Evolutionary conservation across 1,140 invertebrate genomes (phyloP).

Genomic region (Drosophila prosaltans): DNA sequence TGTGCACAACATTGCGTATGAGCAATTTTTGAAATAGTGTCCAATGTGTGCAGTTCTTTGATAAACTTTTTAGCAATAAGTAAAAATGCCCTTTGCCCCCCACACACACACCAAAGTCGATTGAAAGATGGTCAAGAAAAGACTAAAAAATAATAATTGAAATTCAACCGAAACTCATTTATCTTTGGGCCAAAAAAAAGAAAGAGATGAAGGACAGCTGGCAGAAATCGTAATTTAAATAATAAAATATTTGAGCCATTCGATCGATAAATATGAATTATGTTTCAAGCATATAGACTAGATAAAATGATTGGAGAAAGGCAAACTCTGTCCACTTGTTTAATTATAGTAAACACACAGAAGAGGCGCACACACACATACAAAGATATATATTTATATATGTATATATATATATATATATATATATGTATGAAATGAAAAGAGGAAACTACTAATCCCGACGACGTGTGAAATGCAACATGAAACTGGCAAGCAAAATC

Average conservation of each 20-base stretch:
- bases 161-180: constrained; percentile 45
- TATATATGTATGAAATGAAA: constrained; percentile 2
- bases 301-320: background rate
- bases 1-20: constrained; percentile 39
- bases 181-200: constrained; percentile 22
- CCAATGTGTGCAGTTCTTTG: constrained; percentile 40
- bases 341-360: constrained; percentile 49
- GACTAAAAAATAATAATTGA: constrained; percentile 39
- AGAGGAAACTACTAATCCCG: constrained; percentile 6
- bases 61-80: constrained; percentile 50
- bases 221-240: constrained; percentile 50
- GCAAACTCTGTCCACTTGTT: constrained; percentile 22
- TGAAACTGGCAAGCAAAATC: constrained; percentile 14
- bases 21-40: constrained; percentile 23
- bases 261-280: constrained; percentile 62
- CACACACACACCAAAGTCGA: constrained; percentile 5
- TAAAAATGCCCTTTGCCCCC: background rate
- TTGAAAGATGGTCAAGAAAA: background rate
- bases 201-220: constrained; percentile 25
- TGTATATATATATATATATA: background rate
- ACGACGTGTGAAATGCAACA: constrained; percentile 20
- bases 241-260: constrained; percentile 46
- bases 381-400: background rate
- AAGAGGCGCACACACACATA: constrained; percentile 6
- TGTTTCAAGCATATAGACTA: constrained; percentile 7